Evolutionary conservation across 2,888 invertebrate species (phyloP).

Genomic region (Rhingia campestris): DNA sequence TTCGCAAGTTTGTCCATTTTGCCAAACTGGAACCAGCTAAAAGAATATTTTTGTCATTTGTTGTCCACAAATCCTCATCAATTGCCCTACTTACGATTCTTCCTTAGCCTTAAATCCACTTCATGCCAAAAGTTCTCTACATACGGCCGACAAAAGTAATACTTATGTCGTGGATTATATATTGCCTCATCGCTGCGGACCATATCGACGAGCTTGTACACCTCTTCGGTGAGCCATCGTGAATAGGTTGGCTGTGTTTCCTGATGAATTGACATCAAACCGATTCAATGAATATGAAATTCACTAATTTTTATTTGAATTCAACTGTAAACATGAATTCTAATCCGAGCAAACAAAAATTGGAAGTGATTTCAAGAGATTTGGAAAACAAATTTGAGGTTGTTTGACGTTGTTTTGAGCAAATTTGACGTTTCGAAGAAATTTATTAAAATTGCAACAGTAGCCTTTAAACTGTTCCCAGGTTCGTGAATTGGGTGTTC

Average conservation of each 20-base stretch:
- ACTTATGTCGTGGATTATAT: constrained; percentile 81
- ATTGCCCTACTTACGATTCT: constrained; percentile 77
- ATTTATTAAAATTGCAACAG: constrained; percentile 1
- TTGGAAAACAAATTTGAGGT: constrained; percentile 42
- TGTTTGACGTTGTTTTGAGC: constrained; percentile 65
- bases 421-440: constrained; percentile 43
- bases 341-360: constrained; percentile 59
- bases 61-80: neutral
- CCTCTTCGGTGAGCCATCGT: constrained; percentile 81
- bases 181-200: constrained; percentile 81
- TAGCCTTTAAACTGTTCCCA: constrained; percentile 16
- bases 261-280: constrained; percentile 19
- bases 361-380: constrained; percentile 59
- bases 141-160: constrained; percentile 81
- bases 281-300: neutral
- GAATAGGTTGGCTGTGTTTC: constrained; percentile 75
- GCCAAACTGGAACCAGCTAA: constrained; percentile 80
- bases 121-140: constrained; percentile 82
- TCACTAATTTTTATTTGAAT: constrained; percentile 27
- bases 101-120: constrained; percentile 80
- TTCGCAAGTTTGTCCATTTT: constrained; percentile 81
- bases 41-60: neutral
- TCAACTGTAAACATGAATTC: constrained; percentile 36
- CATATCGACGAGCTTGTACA: constrained; percentile 81
- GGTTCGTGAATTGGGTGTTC: constrained; percentile 5